Evolutionary conservation across 2,888 invertebrate species (phyloP).

Genomic region (Ichneumon xanthorius): DNA sequence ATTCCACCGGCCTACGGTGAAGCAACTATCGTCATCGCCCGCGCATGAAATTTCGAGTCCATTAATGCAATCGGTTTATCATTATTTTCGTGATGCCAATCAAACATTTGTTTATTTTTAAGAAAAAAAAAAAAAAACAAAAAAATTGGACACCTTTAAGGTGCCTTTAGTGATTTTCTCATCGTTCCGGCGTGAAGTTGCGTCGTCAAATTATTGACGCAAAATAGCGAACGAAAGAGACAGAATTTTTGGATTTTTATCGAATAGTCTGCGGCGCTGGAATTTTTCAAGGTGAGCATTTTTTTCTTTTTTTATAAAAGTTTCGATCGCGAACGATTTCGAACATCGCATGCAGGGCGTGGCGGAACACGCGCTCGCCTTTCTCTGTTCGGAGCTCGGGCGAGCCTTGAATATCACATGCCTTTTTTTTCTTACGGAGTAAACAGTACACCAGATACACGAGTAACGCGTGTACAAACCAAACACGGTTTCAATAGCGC

Average conservation of each 20-base stretch:
- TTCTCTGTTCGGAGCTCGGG: conserved; percentile 9
- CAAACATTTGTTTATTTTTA: too few species aligned
- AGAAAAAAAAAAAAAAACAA: too few species aligned
- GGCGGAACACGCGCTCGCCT: conserved; percentile 31
- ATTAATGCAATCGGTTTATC: neutral
- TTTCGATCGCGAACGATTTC: neutral
- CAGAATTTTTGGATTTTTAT: too few species aligned
- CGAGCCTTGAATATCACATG: conserved; percentile 44
- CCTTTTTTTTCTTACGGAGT: conserved; percentile 2
- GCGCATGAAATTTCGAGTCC: neutral
- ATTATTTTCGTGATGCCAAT: neutral
- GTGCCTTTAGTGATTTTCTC: too few species aligned
- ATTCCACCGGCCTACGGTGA: neutral
- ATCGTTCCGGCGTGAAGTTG: too few species aligned
- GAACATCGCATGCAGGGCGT: conserved; percentile 33
- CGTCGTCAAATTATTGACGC: too few species aligned
- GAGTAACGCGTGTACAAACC: conserved; percentile 6
- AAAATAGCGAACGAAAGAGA: too few species aligned
- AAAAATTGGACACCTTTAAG: too few species aligned
- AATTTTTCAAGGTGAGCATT: too few species aligned
- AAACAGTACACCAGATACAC: neutral
- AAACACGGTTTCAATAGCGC: neutral
- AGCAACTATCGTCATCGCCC: neutral
- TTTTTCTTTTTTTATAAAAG: neutral
- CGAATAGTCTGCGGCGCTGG: too few species aligned